Evolutionary conservation across 1,140 invertebrate species (phyloP).

Genomic region (Ips typographus): DNA sequence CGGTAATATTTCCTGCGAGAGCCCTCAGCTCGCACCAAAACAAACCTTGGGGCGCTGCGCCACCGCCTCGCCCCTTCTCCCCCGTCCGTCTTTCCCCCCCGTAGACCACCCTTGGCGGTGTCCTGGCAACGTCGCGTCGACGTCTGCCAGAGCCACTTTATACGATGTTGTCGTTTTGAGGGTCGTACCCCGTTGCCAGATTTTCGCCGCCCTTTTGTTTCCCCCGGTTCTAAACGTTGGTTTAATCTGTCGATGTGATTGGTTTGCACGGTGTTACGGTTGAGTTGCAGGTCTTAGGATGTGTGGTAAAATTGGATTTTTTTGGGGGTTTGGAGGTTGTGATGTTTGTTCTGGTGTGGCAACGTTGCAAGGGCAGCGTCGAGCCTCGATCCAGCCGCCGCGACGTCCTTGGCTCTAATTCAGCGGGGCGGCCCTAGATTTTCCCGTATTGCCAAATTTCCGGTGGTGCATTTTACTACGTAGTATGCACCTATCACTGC

Average conservation of each 20-base stretch:
- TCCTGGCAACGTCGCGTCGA: constrained; percentile 10
- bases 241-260: too few species aligned
- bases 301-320: neutral
- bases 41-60: constrained; percentile 16
- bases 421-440: constrained; percentile 19
- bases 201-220: neutral
- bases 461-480: constrained; percentile 17
- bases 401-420: constrained; percentile 25
- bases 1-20: neutral
- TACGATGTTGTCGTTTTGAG: constrained; percentile 4
- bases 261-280: too few species aligned
- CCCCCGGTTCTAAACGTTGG: too few species aligned
- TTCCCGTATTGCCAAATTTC: constrained; percentile 19
- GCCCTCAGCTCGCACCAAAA: constrained; percentile 17
- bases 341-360: neutral
- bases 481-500: constrained; percentile 15
- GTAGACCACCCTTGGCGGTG: neutral
- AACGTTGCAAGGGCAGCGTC: neutral
- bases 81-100: neutral
- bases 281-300: too few species aligned
- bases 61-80: constrained; percentile 5
- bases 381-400: constrained; percentile 10
- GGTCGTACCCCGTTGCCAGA: neutral
- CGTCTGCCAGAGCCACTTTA: constrained; percentile 16
- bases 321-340: neutral